These are phyloP conservation scores for Drosophila nebulosa DNA, from an alignment of 1,140 invertebrate genomes.

Conservation along the genomic window DNA sequence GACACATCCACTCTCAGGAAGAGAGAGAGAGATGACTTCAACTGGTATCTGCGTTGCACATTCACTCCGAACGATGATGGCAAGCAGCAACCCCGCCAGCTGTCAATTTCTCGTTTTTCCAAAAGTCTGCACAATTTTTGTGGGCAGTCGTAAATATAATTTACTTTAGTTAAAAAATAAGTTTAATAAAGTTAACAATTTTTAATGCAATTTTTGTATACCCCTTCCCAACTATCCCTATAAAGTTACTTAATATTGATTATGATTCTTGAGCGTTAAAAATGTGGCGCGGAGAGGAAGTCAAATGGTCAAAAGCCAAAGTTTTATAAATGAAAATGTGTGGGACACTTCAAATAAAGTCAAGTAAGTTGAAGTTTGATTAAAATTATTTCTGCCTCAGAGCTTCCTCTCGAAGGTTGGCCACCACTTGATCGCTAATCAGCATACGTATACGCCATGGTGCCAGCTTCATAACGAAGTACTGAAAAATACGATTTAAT, in stretches of 20 bases:
- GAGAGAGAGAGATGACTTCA: slow-evolving; percentile 15
- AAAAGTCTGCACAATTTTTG: slow-evolving; percentile 31
- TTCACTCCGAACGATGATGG: slow-evolving; percentile 44
- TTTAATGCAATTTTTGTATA: slow-evolving; percentile 36
- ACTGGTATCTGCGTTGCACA: slow-evolving; percentile 79
- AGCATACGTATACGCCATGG: neutral
- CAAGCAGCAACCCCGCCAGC: neutral
- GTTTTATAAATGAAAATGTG: neutral
- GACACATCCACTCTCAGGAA: slow-evolving; percentile 42
- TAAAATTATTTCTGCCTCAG: neutral
- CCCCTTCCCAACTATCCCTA: neutral
- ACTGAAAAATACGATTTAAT: neutral
- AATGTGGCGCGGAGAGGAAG: neutral
- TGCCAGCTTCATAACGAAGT: neutral
- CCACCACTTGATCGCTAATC: neutral
- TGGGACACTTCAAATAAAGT: neutral
- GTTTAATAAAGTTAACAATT: slow-evolving; percentile 60
- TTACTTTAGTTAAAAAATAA: slow-evolving; percentile 46
- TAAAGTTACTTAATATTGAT: neutral
- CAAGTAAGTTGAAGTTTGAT: neutral
- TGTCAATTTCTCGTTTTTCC: slow-evolving; percentile 28
- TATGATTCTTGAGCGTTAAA: neutral
- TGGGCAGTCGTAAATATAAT: slow-evolving; percentile 71
- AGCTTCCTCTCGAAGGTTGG: neutral
- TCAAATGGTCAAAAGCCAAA: neutral